Base-by-base conservation (phyloP, 2,797 vertebrate genomes). In the Brachymystax lenok region DNA sequence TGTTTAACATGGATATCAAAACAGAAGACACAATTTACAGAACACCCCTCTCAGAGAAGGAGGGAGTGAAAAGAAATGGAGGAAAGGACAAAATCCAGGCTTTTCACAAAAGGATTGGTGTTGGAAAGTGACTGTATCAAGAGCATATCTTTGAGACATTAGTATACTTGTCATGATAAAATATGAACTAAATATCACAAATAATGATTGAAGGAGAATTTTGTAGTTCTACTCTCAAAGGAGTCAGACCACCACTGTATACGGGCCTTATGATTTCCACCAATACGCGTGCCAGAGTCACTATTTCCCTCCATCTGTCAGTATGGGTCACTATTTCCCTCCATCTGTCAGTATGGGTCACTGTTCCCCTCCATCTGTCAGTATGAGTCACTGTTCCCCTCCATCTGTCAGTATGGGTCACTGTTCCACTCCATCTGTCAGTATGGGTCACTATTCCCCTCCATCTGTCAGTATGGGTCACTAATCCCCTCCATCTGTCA, bases 141-240 rank as follows among this genome's bases (percentile, higher is more conserved):
- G 81, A 75, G 64, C 80, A 84, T 82, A 79, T 87, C 83, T 76
- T 75, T 80, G 79, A 66, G 71, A 86, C 80, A 79, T 33, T 73
- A 69, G 79, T 88, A 85, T 75, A 67, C 80, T 82, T 0, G 71
- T 85, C 81, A 81, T 82, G 75, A 83, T 35, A 77, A 88, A 71
- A 13, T 61, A 86, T 82, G 46, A 69, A 35, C 0, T 3, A 72
- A 56, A 82, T 82, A 86, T 88, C 81, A 79, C 61, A 63, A 86
- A 19, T 46, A 46, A 46, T 3, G 40, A 46, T 81, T 54, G 83
- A 83, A 79, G 88, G 83, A 84, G 69, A 56, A 82, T 19, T 69
- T 24, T 24, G 6, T 73, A 74, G 72, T 46, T 13, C 1, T 30
- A n/a, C 66, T 71, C 46, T 79, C 79, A 21, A 28, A 83, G 75